phyloP scores from a whole-genome alignment of 2,888 invertebrate species.

The Syritta pipiens region DNA sequence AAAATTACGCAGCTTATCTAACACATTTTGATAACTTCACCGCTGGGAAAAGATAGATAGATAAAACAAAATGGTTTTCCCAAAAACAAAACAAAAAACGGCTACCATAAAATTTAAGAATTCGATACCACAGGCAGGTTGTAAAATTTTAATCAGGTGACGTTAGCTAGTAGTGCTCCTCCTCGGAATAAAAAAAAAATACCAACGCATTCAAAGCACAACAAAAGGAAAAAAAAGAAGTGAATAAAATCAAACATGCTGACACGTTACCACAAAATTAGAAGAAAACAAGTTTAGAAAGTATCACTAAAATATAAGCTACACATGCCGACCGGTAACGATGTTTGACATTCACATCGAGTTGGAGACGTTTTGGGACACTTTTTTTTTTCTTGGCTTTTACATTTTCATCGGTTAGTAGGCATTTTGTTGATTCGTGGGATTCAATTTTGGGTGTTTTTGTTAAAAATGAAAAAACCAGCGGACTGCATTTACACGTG shows the following conservation, averaged over 20 bases:
- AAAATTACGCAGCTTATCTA: background rate
- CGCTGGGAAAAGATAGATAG: background rate
- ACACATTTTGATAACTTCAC: background rate
- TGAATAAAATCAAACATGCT: constrained; percentile 1
- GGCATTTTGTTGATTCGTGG: too few relatives aligned
- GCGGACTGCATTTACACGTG: too few relatives aligned
- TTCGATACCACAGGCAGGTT: background rate
- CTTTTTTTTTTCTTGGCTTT: too few relatives aligned
- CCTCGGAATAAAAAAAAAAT: too few relatives aligned
- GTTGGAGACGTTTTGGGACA: background rate
- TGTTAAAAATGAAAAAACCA: too few relatives aligned
- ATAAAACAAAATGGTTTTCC: too few relatives aligned
- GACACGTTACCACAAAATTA: background rate
- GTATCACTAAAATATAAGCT: constrained; percentile 17
- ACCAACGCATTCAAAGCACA: too few relatives aligned
- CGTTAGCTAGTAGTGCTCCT: too few relatives aligned
- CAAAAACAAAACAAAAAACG: background rate
- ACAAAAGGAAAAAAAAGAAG: constrained; percentile 18
- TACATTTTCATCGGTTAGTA: too few relatives aligned
- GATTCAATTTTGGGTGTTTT: too few relatives aligned
- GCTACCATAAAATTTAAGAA: too few relatives aligned
- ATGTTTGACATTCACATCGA: constrained; percentile 17
- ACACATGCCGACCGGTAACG: background rate
- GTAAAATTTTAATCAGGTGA: constrained; percentile 12
- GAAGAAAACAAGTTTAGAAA: constrained; percentile 56